Evolutionary conservation across 2,888 invertebrate species (phyloP).

Genomic region (Metacarcinus magister): DNA sequence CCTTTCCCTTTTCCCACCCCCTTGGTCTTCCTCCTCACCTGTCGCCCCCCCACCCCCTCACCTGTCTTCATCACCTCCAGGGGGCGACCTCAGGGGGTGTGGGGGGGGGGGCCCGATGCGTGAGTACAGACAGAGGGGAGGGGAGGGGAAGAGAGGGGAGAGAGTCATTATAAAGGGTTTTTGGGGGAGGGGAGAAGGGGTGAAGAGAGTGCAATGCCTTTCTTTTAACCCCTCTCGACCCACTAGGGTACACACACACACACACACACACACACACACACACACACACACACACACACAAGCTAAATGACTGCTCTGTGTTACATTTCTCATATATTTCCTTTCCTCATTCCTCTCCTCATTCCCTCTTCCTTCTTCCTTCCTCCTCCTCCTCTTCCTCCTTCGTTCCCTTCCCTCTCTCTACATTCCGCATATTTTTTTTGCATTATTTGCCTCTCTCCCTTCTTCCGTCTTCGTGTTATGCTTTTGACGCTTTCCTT

Average conservation of each 20-base stretch:
- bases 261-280: not conserved
- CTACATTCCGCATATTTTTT: not conserved
- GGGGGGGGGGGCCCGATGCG: not conserved
- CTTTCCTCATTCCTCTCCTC: conserved; percentile 46
- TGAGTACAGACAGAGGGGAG: not conserved
- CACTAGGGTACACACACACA: conserved; percentile 19
- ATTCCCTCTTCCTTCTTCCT: not conserved
- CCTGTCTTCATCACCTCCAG: not conserved
- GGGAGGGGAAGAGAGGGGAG: not conserved
- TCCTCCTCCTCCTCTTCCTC: conserved; percentile 15
- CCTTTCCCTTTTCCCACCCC: not conserved
- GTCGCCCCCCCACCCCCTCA: not conserved
- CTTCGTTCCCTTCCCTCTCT: not conserved
- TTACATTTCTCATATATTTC: conserved; percentile 35
- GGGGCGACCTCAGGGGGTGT: not conserved
- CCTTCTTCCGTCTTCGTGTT: not conserved
- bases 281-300: conserved; percentile 43
- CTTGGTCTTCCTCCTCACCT: not conserved
- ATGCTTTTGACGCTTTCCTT: not conserved
- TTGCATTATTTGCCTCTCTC: not conserved
- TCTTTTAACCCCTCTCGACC: not conserved
- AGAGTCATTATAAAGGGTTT: conserved; percentile 5
- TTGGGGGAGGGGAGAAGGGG: not conserved
- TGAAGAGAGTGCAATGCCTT: conserved; percentile 40
- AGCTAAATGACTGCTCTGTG: not conserved